Evolutionary conservation across 2,888 invertebrate species (phyloP).

Genomic region (Aphidoletes aphidimyza): DNA sequence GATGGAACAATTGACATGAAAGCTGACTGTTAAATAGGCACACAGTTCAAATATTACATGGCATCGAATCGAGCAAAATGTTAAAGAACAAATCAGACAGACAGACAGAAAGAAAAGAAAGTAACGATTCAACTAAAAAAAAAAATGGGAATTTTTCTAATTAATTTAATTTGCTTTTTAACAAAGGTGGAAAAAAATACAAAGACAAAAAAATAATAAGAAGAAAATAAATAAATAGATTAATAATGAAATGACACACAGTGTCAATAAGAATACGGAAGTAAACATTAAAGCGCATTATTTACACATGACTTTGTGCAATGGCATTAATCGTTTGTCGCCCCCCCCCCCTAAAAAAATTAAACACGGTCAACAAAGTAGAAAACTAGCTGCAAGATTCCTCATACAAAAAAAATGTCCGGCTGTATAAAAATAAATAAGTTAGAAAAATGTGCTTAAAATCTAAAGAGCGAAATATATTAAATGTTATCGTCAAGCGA

Average conservation of each 20-base stretch:
- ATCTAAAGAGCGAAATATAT: background rate
- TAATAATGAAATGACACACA: conserved; percentile 36
- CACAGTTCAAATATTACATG: background rate
- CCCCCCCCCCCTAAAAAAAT: too few species aligned
- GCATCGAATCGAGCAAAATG: background rate
- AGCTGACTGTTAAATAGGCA: background rate
- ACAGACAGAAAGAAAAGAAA: background rate
- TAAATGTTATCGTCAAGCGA: background rate
- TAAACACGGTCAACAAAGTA: background rate
- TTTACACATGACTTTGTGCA: conserved; percentile 2
- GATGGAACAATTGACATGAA: too few species aligned
- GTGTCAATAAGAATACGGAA: conserved; percentile 40
- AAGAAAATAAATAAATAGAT: conserved; percentile 28
- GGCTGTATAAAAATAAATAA: conserved; percentile 31
- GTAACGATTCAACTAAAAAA: conserved; percentile 1
- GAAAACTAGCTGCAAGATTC: background rate
- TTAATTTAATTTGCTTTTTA: background rate
- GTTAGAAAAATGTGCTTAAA: conserved; percentile 21
- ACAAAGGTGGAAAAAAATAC: background rate
- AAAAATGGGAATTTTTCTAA: background rate
- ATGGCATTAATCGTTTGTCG: background rate
- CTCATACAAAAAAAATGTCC: background rate
- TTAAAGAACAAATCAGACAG: background rate
- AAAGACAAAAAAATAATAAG: background rate
- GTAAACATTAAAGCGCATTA: background rate